Conservation (phyloP, 1,140 invertebrate genomes). For the Platorchestia sp. region DNA sequence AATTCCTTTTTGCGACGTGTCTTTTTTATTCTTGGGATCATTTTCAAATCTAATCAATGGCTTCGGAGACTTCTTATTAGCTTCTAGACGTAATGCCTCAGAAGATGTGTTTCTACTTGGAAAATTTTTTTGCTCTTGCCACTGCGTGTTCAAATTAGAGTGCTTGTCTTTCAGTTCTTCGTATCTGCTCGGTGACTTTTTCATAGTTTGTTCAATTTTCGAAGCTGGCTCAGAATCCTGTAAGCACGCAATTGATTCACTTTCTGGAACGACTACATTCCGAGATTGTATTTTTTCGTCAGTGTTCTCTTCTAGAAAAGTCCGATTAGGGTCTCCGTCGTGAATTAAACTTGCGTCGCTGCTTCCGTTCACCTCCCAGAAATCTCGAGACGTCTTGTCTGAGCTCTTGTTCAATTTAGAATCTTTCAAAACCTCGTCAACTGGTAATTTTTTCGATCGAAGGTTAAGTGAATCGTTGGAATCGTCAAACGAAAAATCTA, state of each 20-base stretch:
- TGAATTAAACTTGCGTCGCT: slow-evolving; percentile 39
- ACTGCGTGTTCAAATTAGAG: slow-evolving; percentile 10
- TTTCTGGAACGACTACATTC: slow-evolving; percentile 21
- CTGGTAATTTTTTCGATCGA: slow-evolving; percentile 8
- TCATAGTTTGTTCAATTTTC: slow-evolving; percentile 39
- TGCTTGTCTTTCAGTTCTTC: slow-evolving; percentile 12
- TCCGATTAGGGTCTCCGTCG: slow-evolving; percentile 18
- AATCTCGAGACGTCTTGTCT: not conserved
- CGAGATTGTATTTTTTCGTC: slow-evolving; percentile 14
- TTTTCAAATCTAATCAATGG: slow-evolving; percentile 46
- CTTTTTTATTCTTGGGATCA: slow-evolving; percentile 42
- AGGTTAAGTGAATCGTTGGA: not conserved
- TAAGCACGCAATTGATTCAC: slow-evolving; percentile 42
- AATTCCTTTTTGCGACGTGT: slow-evolving; percentile 11
- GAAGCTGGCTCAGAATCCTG: not conserved
- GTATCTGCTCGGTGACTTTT: not conserved
- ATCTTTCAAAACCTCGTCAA: not conserved
- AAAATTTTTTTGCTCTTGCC: not conserved
- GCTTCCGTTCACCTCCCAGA: slow-evolving; percentile 36
- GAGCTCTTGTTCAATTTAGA: not conserved
- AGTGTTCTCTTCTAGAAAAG: not conserved
- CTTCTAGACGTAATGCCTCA: slow-evolving; percentile 15
- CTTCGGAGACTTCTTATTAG: slow-evolving; percentile 33
- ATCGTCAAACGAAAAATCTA: slow-evolving; percentile 9
- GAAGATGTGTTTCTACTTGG: not conserved